phyloP scores from a whole-genome alignment of 2,113 vertebrate genomes.

The Paracanthobrama guichenoti region DNA sequence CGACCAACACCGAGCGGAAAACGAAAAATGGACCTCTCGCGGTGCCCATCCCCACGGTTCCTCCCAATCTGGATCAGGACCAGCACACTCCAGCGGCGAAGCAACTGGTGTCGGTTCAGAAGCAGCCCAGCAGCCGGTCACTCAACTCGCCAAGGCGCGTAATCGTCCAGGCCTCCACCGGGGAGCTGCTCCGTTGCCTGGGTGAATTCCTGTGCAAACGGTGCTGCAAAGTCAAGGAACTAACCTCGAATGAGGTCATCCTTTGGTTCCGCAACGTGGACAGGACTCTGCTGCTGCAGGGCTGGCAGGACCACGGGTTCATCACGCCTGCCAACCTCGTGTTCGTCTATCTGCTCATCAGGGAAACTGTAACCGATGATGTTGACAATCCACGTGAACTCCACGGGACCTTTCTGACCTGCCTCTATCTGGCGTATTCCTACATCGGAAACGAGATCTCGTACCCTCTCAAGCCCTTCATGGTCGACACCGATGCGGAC shows the following conservation, averaged over 20 bases:
- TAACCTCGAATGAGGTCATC: conserved; percentile 88
- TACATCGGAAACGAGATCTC: conserved; percentile 99
- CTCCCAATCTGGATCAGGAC: conserved; percentile 57
- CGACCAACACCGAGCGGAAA: conserved; percentile 64
- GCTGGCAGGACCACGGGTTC: conserved; percentile 98
- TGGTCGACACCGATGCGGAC: conserved; percentile 90
- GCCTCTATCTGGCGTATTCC: conserved; percentile 96
- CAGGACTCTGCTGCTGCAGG: conserved; percentile 91
- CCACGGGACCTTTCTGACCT: conserved; percentile 93
- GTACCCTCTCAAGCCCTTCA: conserved; percentile 96
- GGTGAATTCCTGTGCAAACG: conserved; percentile 93
- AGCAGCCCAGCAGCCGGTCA: conserved; percentile 72
- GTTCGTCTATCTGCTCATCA: conserved; percentile 94
- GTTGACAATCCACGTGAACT: conserved; percentile 83
- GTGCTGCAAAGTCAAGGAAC: conserved; percentile 88
- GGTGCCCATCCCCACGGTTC: conserved; percentile 78
- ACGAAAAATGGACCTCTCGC: conserved; percentile 77
- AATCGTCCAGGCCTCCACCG: conserved; percentile 93
- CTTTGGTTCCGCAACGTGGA: conserved; percentile 98
- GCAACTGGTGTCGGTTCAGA: conserved; percentile 70
- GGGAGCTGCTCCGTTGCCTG: conserved; percentile 92
- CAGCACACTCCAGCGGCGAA: conserved; percentile 46
- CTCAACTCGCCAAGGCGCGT: conserved; percentile 83
- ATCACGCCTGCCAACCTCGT: conserved; percentile 96
- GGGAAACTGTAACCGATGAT: conserved; percentile 85